Percentiles rank a stretch among this genome's conserved stretches.
Evolutionary conservation across 2,797 vertebrate genomes (phyloP).

Genomic region (Typhlichthys subterraneus): DNA sequence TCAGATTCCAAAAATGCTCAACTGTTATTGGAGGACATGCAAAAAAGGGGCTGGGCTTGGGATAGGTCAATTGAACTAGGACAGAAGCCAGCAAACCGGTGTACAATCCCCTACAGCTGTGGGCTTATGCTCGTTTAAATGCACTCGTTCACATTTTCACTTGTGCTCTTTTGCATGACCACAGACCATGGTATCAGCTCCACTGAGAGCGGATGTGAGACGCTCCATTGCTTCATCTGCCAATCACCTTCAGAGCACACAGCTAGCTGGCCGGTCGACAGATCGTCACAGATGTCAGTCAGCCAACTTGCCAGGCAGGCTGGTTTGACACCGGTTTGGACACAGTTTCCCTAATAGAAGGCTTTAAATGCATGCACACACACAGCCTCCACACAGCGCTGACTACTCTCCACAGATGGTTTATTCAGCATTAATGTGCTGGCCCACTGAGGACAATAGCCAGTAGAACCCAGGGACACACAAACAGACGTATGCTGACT

Average conservation of each 20-base stretch:
- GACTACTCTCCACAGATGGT: neutral
- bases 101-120: too few species aligned
- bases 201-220: conserved; percentile 3
- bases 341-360: neutral
- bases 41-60: too few species aligned
- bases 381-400: neutral
- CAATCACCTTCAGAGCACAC: conserved; percentile 26
- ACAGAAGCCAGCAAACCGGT: too few species aligned
- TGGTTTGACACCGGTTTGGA: conserved; percentile 6
- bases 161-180: neutral
- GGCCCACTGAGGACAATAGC: neutral
- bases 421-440: conserved; percentile 1
- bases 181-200: neutral
- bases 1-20: too few species aligned
- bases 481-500: neutral
- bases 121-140: too few species aligned
- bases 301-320: conserved; percentile 9
- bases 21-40: too few species aligned
- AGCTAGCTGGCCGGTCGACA: conserved; percentile 21
- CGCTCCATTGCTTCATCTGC: conserved; percentile 15
- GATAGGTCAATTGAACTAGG: too few species aligned
- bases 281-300: conserved; percentile 10
- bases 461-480: neutral
- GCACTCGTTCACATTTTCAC: too few species aligned
- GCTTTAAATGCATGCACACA: neutral